Conservation (phyloP, 1,140 invertebrate species). For the Drosophila quadrilineata region DNA sequence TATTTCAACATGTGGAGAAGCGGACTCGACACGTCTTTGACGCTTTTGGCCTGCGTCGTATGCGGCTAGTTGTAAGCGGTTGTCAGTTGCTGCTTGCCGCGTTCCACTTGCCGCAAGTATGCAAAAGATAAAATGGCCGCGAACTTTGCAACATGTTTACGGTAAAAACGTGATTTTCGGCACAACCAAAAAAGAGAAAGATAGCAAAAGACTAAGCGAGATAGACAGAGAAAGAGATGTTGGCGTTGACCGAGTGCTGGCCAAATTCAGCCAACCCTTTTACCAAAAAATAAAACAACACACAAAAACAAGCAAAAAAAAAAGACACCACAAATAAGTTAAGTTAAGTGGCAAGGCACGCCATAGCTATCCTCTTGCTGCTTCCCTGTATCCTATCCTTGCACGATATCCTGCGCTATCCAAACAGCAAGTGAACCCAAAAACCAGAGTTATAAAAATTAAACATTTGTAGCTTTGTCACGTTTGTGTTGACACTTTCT, state of each 20-base stretch:
- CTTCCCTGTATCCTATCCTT: background rate
- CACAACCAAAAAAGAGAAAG: too few relatives aligned
- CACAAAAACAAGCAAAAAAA: too few relatives aligned
- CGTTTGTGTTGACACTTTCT: slow-evolving; percentile 79
- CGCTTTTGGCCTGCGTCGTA: slow-evolving; percentile 40
- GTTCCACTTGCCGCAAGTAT: slow-evolving; percentile 54
- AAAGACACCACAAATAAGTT: slow-evolving; percentile 77
- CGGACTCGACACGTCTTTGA: slow-evolving; percentile 53
- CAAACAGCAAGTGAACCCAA: background rate
- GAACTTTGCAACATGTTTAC: slow-evolving; percentile 79
- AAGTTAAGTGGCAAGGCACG: slow-evolving; percentile 60
- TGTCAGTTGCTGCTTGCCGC: slow-evolving; percentile 2
- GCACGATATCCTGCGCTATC: background rate
- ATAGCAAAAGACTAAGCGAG: slow-evolving; percentile 34
- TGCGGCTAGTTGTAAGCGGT: background rate
- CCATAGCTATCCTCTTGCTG: background rate
- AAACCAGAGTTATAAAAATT: slow-evolving; percentile 69
- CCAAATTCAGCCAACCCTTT: slow-evolving; percentile 72
- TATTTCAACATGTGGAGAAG: slow-evolving; percentile 44
- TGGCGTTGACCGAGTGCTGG: too few relatives aligned
- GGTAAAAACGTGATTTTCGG: slow-evolving; percentile 79
- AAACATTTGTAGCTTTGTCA: slow-evolving; percentile 80
- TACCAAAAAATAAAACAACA: too few relatives aligned
- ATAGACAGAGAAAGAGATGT: too few relatives aligned
- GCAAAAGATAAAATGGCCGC: slow-evolving; percentile 69